Percentiles rank a stretch among this genome's conserved stretches.
Evolutionary conservation across 2,888 invertebrate species (phyloP).

Genomic region (Rotaria magnacalcarata): DNA sequence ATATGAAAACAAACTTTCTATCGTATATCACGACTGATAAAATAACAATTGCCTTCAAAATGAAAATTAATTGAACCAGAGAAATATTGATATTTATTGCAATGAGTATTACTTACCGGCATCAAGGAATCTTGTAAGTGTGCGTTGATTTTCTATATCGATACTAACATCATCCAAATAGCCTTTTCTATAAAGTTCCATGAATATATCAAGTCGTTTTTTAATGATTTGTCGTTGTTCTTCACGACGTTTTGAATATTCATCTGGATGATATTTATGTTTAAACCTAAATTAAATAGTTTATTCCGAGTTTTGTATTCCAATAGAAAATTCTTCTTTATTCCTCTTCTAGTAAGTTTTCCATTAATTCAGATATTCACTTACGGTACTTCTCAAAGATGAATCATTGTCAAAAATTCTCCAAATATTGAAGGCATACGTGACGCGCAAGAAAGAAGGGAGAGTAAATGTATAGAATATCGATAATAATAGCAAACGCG

Average conservation of each 20-base stretch:
- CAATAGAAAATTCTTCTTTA: not conserved
- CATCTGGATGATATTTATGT: constrained; percentile 95
- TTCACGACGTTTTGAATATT: constrained; percentile 79
- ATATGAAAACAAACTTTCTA: too few relatives aligned
- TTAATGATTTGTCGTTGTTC: constrained; percentile 71
- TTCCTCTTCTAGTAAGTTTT: not conserved
- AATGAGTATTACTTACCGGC: constrained; percentile 62
- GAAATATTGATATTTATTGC: too few relatives aligned
- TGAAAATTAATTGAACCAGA: too few relatives aligned
- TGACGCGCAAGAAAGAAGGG: not conserved
- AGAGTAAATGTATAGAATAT: not conserved
- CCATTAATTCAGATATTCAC: not conserved
- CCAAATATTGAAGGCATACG: not conserved
- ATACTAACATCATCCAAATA: constrained; percentile 74
- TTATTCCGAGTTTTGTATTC: not conserved
- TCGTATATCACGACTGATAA: too few relatives aligned
- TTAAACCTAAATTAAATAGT: constrained; percentile 75
- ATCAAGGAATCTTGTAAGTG: constrained; percentile 80
- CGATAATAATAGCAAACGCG: not conserved
- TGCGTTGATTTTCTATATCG: constrained; percentile 74
- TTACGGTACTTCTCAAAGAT: constrained; percentile 7
- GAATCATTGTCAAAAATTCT: not conserved
- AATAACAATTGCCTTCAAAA: too few relatives aligned
- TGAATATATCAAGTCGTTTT: constrained; percentile 81
- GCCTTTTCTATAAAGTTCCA: constrained; percentile 70